Evolutionary conservation across 2,888 invertebrate genomes (phyloP).

Genomic region (Orthonychiurus folsomi): DNA sequence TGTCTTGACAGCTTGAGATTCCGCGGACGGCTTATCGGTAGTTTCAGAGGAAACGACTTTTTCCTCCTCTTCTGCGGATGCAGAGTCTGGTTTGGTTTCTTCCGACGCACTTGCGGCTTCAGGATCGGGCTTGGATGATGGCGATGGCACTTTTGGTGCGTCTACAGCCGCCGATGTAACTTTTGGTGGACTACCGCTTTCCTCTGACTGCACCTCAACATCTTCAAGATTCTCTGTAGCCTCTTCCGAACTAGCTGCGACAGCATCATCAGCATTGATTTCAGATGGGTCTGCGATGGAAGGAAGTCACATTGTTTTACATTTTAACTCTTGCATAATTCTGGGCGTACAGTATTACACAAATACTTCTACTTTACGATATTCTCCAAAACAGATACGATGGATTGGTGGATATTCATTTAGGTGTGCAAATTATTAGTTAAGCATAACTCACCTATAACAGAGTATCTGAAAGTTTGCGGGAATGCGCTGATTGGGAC

Average conservation of each 20-base stretch:
- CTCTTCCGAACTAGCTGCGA: neutral
- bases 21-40: neutral
- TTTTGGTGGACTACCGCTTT: neutral
- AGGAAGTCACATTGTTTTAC: no score
- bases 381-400: neutral
- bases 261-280: neutral
- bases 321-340: no score
- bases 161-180: neutral
- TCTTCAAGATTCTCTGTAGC: neutral
- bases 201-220: neutral
- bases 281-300: no score
- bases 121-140: no score
- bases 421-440: neutral
- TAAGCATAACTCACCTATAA: neutral
- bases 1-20: neutral
- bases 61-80: neutral
- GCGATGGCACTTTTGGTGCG: no score
- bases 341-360: no score
- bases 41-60: neutral
- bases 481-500: constrained; percentile 7
- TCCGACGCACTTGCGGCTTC: neutral
- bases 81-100: neutral
- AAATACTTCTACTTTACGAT: neutral
- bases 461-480: neutral
- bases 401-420: no score